Conservation (phyloP, 2,888 invertebrate genomes). For the Lochmaea crataegi region DNA sequence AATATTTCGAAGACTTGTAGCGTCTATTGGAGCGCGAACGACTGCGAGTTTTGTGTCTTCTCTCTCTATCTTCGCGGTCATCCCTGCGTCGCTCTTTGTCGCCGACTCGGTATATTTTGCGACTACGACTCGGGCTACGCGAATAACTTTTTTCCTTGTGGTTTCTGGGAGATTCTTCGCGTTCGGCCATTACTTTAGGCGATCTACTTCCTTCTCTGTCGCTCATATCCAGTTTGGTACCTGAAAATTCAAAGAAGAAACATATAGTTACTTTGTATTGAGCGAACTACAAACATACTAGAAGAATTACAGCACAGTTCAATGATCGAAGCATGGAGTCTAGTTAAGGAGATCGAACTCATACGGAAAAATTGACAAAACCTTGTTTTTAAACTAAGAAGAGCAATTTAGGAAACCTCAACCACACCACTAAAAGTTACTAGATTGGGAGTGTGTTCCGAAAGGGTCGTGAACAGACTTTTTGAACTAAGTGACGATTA, state of each 20-base stretch:
- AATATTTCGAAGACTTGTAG: constrained; percentile 70
- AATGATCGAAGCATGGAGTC: no score
- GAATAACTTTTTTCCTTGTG: constrained; percentile 64
- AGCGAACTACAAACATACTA: not conserved
- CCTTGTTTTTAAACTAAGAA: no score
- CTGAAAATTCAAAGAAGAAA: constrained; percentile 1
- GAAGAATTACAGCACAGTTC: no score
- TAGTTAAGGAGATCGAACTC: no score
- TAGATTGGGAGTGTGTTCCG: no score
- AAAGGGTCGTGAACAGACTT: no score
- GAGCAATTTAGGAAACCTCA: no score
- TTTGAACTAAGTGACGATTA: no score
- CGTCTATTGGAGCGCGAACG: constrained; percentile 71
- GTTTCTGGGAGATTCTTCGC: constrained; percentile 63
- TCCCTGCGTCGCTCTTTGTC: constrained; percentile 64
- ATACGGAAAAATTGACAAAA: no score
- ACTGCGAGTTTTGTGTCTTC: constrained; percentile 68
- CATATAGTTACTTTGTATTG: not conserved
- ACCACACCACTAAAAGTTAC: no score
- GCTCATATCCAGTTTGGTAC: constrained; percentile 30
- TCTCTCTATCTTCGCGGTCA: constrained; percentile 63
- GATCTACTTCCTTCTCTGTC: constrained; percentile 56
- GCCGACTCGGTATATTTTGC: constrained; percentile 63
- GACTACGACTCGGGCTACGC: constrained; percentile 63
- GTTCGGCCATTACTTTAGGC: constrained; percentile 60